phyloP scores from a whole-genome alignment of 2,797 vertebrate species.

The Xenentodon cancila region DNA sequence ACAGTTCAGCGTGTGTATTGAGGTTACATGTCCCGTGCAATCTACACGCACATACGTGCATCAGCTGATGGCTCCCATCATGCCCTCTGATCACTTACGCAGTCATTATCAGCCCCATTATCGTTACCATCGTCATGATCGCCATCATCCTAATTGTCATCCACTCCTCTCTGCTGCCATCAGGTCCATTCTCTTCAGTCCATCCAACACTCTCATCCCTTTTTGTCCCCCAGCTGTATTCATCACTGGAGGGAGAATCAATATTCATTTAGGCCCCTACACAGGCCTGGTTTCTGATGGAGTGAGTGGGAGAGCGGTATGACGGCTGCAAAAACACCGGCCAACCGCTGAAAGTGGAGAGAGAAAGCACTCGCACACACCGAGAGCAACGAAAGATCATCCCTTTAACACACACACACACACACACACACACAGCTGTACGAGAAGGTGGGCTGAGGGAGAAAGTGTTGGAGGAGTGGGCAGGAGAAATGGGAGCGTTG shows the following conservation, averaged over 20 bases:
- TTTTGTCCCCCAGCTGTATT: conserved; percentile 57
- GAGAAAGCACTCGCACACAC: conserved; percentile 64
- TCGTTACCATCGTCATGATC: conserved; percentile 76
- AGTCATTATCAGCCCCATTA: conserved; percentile 76
- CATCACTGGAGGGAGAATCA: conserved; percentile 79
- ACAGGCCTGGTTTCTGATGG: conserved; percentile 74
- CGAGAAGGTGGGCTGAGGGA: conserved; percentile 58
- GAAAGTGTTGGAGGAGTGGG: conserved; percentile 53
- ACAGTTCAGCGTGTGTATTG: conserved; percentile 5
- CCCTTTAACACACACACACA: conserved; percentile 68
- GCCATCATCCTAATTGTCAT: conserved; percentile 74
- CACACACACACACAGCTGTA: conserved; percentile 13
- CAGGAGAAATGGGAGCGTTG: conserved; percentile 51
- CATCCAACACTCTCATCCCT: conserved; percentile 54
- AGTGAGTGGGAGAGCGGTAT: conserved; percentile 76
- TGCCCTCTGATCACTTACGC: conserved; percentile 73
- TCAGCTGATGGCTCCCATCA: conserved; percentile 67
- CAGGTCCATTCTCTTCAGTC: conserved; percentile 68
- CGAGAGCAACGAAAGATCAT: conserved; percentile 75
- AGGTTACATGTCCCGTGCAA: conserved; percentile 10
- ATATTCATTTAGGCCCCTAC: conserved; percentile 80
- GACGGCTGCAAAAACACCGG: conserved; percentile 72
- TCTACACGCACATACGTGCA: conserved; percentile 56
- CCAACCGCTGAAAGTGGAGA: conserved; percentile 60
- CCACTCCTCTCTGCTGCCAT: conserved; percentile 48